Percentiles rank a stretch among this genome's conserved stretches.
Conservation (phyloP, 2,797 vertebrate species). For the Muscicapa striata region DNA sequence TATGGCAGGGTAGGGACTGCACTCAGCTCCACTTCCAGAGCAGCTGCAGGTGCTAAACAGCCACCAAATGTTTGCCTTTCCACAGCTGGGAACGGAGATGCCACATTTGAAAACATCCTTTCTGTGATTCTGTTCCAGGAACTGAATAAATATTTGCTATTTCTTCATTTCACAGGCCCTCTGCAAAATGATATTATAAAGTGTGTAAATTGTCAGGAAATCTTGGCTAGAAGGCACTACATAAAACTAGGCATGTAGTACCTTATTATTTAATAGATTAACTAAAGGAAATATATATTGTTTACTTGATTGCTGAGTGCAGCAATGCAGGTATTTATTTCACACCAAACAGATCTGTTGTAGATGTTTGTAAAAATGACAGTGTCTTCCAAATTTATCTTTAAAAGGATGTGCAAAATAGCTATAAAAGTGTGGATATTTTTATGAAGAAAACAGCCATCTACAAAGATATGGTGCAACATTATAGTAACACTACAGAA, state of each 20-base stretch:
- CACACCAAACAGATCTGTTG: neutral
- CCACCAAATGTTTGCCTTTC: neutral
- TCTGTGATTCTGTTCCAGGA: neutral
- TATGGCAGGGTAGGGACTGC: neutral
- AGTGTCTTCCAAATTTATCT: neutral
- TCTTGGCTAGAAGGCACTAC: neutral
- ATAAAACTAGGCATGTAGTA: neutral
- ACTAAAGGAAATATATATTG: neutral
- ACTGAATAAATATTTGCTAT: neutral
- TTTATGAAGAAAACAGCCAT: neutral
- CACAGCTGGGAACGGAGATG: neutral
- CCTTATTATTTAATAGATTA: neutral
- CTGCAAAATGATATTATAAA: neutral
- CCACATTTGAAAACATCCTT: neutral
- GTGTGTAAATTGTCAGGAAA: neutral
- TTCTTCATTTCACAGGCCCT: neutral
- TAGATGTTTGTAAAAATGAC: neutral
- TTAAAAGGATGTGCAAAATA: neutral
- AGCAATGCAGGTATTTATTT: neutral
- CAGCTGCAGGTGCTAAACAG: neutral
- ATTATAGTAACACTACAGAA: neutral
- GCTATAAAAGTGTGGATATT: accelerated
- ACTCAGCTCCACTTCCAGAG: neutral
- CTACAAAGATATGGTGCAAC: neutral
- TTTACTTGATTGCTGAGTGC: neutral